These are phyloP conservation scores for Heterotilapia buettikoferi DNA, from an alignment of 2,113 vertebrate genomes.

Conservation along the genomic window DNA sequence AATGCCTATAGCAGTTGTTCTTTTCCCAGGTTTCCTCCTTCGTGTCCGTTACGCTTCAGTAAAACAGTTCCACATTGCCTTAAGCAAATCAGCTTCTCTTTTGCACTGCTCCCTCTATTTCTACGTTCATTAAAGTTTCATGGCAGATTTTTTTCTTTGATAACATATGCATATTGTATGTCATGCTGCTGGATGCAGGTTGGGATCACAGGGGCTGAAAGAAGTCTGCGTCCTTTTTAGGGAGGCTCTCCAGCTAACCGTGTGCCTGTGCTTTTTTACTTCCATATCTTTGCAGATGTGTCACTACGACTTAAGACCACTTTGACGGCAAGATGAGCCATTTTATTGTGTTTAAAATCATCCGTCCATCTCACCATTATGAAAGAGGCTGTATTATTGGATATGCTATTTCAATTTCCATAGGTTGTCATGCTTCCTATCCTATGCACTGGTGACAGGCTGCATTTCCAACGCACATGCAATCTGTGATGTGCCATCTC, in stretches of 20 bases:
- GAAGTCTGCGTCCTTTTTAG: neutral
- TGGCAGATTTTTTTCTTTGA: constrained; percentile 71
- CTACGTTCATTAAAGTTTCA: constrained; percentile 72
- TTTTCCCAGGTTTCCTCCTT: constrained; percentile 58
- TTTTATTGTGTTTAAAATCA: constrained; percentile 37
- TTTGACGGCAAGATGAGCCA: neutral
- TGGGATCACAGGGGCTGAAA: constrained; percentile 30
- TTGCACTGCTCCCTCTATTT: constrained; percentile 36
- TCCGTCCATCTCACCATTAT: constrained; percentile 2
- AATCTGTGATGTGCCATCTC: constrained; percentile 32
- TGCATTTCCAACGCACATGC: constrained; percentile 4
- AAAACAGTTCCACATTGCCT: constrained; percentile 71
- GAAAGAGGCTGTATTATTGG: constrained; percentile 13
- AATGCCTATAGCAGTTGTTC: constrained; percentile 59
- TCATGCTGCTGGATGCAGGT: constrained; percentile 56
- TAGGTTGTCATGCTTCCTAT: constrained; percentile 10
- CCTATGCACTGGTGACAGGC: constrained; percentile 10
- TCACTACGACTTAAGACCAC: constrained; percentile 4
- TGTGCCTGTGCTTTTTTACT: neutral
- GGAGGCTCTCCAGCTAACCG: neutral
- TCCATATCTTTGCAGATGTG: constrained; percentile 7
- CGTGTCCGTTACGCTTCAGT: constrained; percentile 56
- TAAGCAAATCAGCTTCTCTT: constrained; percentile 61
- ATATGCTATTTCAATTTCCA: constrained; percentile 44
- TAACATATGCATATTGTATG: constrained; percentile 71